phyloP scores from a whole-genome alignment of 2,797 vertebrate genomes.

The Tolypeutes matacus region DNA sequence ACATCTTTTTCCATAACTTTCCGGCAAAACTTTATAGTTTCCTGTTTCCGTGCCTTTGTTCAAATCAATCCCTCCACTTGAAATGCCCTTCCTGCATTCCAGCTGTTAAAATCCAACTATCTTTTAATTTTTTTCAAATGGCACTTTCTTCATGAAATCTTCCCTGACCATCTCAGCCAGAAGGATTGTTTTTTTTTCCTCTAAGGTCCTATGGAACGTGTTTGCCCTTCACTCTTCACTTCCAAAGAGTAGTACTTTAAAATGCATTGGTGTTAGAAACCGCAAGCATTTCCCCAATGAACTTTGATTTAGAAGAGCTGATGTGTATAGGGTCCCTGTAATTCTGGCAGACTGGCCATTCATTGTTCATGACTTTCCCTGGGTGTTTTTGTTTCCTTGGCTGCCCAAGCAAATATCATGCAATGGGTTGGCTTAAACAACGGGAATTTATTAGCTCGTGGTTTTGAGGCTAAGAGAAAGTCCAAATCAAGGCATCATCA shows the following conservation, averaged over 20 bases:
- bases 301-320: neutral
- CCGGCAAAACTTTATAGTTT: neutral
- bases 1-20: constrained; percentile 7
- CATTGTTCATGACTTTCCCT: neutral
- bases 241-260: neutral
- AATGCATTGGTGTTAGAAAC: neutral
- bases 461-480: too few relatives aligned
- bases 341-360: neutral
- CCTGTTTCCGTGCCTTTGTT: neutral
- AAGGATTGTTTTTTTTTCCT: constrained; percentile 1
- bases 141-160: constrained; percentile 29
- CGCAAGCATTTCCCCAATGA: neutral
- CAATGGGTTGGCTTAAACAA: too few relatives aligned
- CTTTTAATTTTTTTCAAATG: constrained; percentile 7
- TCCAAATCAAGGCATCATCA: too few relatives aligned
- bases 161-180: neutral
- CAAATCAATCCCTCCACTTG: neutral
- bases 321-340: neutral
- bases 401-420: too few relatives aligned
- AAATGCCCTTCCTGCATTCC: neutral
- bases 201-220: neutral
- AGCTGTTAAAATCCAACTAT: neutral
- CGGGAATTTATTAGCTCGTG: too few relatives aligned
- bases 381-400: too few relatives aligned
- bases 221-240: neutral